Evolutionary conservation across 2,113 vertebrate genomes (phyloP), one percentile per base, ranked within the genome.

Genomic region (Pelmatolapia mariae): DNA sequence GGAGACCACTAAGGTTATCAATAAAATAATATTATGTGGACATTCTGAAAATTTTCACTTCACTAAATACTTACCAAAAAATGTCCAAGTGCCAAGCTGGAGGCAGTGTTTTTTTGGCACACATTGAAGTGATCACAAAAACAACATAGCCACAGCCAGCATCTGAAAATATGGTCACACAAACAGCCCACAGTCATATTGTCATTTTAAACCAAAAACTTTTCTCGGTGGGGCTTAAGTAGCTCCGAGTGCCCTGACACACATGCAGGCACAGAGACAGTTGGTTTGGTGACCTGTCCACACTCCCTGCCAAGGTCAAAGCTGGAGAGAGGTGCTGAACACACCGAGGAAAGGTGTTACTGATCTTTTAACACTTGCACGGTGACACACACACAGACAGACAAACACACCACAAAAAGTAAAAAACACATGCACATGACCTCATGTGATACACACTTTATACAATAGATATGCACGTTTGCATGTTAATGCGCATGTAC

Each of bases 251-350:
- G 78, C 79, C 66, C 84, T 82, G 92, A 95, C 93, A 90, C 87
- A 89, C 91, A 86, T 71, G 78, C 87, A 26, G 82, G n/a, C 90
- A 88, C 89, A 90, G 81, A 95, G 92, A 95, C 94, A 95, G 93
- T 96, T 96, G 95, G 94, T 93, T 78, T 81, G 88, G 86, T 96
- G 94, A 96, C 95, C 95, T 91, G 91, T 88, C 88, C 50, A 3
- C 63, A 91, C 91, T 88, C 63, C 16, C 78, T 94, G 95, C 94
- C 96, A 96, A 97, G 96, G 96, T 96, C 95, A 96, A 90, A 92
- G 94, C 94, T 93, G 90, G 89, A 91, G 87, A 91, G 82, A 85
- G 87, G 89, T 66, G 80, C 86, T 82, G 89, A 89, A 91, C 92
- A 88, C 91, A 85, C 91, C 8, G 86, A 86, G 47, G 45, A 61